Evolutionary conservation across 2,888 invertebrate species (phyloP).

Genomic region (Lepas anatifera): DNA sequence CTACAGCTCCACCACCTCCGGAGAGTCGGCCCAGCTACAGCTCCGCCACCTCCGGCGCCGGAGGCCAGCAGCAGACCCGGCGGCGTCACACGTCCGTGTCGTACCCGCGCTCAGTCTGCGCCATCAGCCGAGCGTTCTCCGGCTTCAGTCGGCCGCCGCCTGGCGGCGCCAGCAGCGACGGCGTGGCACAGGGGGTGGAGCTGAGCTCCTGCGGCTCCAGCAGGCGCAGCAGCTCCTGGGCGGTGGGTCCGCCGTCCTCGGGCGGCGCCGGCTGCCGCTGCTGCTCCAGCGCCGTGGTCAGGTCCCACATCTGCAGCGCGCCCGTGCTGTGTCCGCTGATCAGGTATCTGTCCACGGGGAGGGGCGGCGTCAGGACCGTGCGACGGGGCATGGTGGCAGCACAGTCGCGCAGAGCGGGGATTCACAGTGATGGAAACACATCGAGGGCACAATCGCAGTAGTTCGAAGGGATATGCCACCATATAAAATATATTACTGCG

Average conservation of each 20-base stretch:
- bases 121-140: neutral
- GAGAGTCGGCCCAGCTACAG: too few relatives aligned
- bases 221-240: conserved; percentile 77
- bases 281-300: conserved; percentile 84
- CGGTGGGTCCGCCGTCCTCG: conserved; percentile 74
- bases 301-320: conserved; percentile 95
- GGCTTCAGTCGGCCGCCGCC: neutral
- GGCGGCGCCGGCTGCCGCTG: conserved; percentile 18
- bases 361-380: neutral
- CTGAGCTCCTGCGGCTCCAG: conserved; percentile 90
- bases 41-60: neutral
- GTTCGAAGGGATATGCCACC: too few relatives aligned
- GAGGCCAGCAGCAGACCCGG: neutral
- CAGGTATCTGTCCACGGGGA: conserved; percentile 36
- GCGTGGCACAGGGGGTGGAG: conserved; percentile 67
- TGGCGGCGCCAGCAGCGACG: conserved; percentile 40
- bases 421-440: too few relatives aligned
- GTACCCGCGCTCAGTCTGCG: neutral
- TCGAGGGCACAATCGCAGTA: too few relatives aligned
- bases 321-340: conserved; percentile 88
- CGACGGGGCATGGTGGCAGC: too few relatives aligned
- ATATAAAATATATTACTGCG: too few relatives aligned
- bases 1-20: too few relatives aligned
- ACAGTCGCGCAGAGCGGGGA: too few relatives aligned
- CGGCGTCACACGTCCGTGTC: neutral